phyloP scores from a whole-genome alignment of 2,113 vertebrate species.

The Anolis carolinensis region DNA sequence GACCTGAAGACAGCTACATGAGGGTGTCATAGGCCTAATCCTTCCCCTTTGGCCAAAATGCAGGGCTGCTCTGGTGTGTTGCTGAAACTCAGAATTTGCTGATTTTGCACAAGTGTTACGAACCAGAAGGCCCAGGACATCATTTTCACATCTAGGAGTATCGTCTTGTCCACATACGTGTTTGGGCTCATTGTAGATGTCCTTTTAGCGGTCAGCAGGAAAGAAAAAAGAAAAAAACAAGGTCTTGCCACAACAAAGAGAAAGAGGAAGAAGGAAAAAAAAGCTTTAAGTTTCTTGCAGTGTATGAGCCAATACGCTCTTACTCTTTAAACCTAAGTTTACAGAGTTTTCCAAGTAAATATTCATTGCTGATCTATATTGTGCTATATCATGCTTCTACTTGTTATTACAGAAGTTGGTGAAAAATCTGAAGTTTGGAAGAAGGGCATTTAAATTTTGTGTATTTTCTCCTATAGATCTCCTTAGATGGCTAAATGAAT shows the following conservation, averaged over 20 bases:
- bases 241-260: too few relatives aligned
- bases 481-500: slow-evolving; percentile 64
- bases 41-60: too few relatives aligned
- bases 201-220: too few relatives aligned
- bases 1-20: too few relatives aligned
- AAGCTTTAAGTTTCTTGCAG: not conserved
- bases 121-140: too few relatives aligned
- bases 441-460: slow-evolving; percentile 62
- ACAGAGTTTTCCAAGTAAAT: slow-evolving; percentile 45
- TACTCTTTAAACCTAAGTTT: slow-evolving; percentile 48
- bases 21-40: too few relatives aligned
- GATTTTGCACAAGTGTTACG: too few relatives aligned
- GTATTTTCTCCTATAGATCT: slow-evolving; percentile 63
- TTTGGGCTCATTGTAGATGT: too few relatives aligned
- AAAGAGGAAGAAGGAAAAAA: not conserved
- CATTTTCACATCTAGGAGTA: too few relatives aligned
- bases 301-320: not conserved
- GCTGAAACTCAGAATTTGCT: too few relatives aligned
- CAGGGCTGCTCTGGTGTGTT: too few relatives aligned
- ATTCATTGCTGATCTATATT: slow-evolving; percentile 30
- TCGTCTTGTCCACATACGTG: too few relatives aligned
- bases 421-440: slow-evolving; percentile 69
- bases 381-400: slow-evolving; percentile 32
- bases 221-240: not conserved
- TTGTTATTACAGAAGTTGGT: slow-evolving; percentile 56